Percentiles rank a stretch among this genome's conserved stretches.
Conservation (phyloP, 2,888 invertebrate genomes). For the Plebejus melissa region DNA sequence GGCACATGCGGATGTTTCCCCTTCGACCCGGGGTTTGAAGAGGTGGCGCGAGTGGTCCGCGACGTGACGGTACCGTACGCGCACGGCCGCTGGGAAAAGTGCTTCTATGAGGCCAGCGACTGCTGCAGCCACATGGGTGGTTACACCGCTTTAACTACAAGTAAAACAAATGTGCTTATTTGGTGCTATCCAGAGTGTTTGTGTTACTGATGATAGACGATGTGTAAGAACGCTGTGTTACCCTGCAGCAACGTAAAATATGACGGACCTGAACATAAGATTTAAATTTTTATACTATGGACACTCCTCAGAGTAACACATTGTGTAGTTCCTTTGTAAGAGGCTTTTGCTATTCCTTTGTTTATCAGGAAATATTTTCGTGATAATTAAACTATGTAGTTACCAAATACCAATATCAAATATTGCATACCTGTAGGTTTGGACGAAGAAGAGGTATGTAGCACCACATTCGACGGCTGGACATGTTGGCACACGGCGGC, state of each 20-base stretch:
- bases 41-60: constrained; percentile 53
- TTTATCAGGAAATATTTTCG: no score
- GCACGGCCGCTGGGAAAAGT: constrained; percentile 65
- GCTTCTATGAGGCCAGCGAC: constrained; percentile 59
- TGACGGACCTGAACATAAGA: no score
- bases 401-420: no score
- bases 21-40: constrained; percentile 63
- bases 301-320: no score
- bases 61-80: constrained; percentile 56
- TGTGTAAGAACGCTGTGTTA: no score
- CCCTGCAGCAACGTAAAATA: no score
- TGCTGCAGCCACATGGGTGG: constrained; percentile 63
- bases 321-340: no score
- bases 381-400: no score
- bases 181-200: background rate
- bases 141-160: constrained; percentile 42
- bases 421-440: constrained; percentile 27
- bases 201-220: no score
- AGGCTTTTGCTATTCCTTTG: no score
- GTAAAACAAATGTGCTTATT: constrained; percentile 5
- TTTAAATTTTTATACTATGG: no score
- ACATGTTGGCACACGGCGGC: constrained; percentile 76
- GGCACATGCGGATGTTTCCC: constrained; percentile 70
- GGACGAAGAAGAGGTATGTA: constrained; percentile 55
- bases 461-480: constrained; percentile 82